Evolutionary conservation across 1,140 invertebrate species (phyloP).

Genomic region (Andricus grossulariae): DNA sequence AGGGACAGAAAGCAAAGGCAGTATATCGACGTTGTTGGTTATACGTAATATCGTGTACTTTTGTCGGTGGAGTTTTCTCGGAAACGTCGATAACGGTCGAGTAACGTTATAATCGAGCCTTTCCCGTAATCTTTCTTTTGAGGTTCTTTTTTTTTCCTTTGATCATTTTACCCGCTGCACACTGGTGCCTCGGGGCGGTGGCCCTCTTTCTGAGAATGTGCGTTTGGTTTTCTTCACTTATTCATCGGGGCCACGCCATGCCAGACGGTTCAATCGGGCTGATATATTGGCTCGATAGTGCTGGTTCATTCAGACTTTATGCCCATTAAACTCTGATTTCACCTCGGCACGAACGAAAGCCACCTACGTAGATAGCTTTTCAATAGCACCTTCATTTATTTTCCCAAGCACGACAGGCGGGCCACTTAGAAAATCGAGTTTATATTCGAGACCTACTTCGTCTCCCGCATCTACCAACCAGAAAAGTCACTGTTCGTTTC

Average conservation of each 20-base stretch:
- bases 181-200: no score
- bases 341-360: slow-evolving; percentile 54
- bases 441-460: slow-evolving; percentile 49
- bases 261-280: slow-evolving; percentile 53
- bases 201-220: slow-evolving; percentile 19
- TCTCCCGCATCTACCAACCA: slow-evolving; percentile 19
- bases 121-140: slow-evolving; percentile 17
- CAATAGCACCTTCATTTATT: slow-evolving; percentile 63
- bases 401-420: slow-evolving; percentile 48
- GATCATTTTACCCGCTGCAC: no score
- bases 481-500: slow-evolving; percentile 39
- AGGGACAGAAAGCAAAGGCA: no score
- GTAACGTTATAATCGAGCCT: not conserved
- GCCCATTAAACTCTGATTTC: slow-evolving; percentile 63
- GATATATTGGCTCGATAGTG: slow-evolving; percentile 63
- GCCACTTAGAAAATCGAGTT: slow-evolving; percentile 56
- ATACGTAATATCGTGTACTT: not conserved
- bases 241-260: slow-evolving; percentile 49
- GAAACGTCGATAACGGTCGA: not conserved
- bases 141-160: slow-evolving; percentile 1
- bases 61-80: not conserved
- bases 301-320: slow-evolving; percentile 61
- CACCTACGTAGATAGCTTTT: slow-evolving; percentile 58
- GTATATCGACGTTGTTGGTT: no score
- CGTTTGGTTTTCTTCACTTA: slow-evolving; percentile 54